phyloP scores from a whole-genome alignment of 1,140 invertebrate species.

The Littorina saxatilis region DNA sequence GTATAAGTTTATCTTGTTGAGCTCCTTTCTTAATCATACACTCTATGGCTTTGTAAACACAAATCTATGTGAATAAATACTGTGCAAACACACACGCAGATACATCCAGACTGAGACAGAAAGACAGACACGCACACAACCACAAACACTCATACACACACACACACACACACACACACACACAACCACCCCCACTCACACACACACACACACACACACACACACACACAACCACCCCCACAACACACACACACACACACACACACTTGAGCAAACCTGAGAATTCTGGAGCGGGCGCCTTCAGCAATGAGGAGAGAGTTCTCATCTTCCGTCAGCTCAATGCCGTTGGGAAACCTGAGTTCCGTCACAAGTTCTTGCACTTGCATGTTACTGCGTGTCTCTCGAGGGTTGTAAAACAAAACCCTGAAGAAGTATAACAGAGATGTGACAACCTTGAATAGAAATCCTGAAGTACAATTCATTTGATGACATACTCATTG shows the following conservation, averaged over 20 bases:
- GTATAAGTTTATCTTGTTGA: too few species aligned
- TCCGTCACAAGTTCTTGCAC: slow-evolving; percentile 48
- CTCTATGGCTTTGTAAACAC: too few species aligned
- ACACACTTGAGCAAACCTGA: slow-evolving; percentile 49
- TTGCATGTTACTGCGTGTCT: slow-evolving; percentile 33
- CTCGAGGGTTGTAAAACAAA: slow-evolving; percentile 49
- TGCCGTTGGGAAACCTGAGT: slow-evolving; percentile 59
- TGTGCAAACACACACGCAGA: not conserved
- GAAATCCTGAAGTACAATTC: too few species aligned
- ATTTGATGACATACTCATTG: too few species aligned
- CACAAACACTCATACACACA: not conserved
- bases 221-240: not conserved
- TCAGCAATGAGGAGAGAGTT: slow-evolving; percentile 54
- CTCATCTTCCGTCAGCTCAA: slow-evolving; percentile 56
- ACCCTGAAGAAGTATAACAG: slow-evolving; percentile 39
- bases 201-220: not conserved
- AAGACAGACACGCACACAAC: not conserved
- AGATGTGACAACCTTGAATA: too few species aligned
- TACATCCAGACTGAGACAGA: not conserved
- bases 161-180: not conserved
- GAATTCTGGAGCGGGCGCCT: slow-evolving; percentile 53
- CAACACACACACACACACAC: not conserved
- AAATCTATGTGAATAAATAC: not conserved
- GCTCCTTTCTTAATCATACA: too few species aligned
- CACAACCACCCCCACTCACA: not conserved